Percentiles rank a stretch among this genome's conserved stretches.
These are phyloP conservation scores for Apis mellifera DNA, from an alignment of 1,140 invertebrate genomes.

Conservation along the genomic window DNA sequence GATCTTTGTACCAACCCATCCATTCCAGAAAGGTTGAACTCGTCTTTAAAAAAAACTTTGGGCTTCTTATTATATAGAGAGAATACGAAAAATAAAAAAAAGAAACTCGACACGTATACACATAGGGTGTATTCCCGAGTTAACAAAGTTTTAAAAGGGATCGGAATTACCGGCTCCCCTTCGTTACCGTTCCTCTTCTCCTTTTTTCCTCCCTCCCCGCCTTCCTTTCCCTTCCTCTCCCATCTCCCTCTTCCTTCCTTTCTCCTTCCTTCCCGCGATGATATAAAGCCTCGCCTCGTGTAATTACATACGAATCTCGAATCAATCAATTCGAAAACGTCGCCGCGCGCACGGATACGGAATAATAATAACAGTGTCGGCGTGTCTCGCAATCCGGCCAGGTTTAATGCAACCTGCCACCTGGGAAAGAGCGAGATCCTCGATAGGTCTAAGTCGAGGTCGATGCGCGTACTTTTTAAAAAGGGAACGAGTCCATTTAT, in stretches of 20 bases:
- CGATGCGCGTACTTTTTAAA: slow-evolving; percentile 54
- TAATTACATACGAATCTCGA: slow-evolving; percentile 34
- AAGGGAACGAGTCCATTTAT: slow-evolving; percentile 57
- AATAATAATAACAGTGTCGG: slow-evolving; percentile 41
- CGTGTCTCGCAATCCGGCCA: slow-evolving; percentile 9
- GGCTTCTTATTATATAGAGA: not conserved
- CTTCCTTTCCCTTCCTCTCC: not conserved
- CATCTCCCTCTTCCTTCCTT: slow-evolving; percentile 10
- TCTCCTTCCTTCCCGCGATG: not conserved
- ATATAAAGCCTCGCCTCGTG: not conserved
- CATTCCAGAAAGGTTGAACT: not conserved
- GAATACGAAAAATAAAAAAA: not conserved
- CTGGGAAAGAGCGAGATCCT: slow-evolving; percentile 29
- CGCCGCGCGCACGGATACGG: slow-evolving; percentile 11
- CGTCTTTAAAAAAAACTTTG: not conserved
- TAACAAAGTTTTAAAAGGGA: slow-evolving; percentile 25
- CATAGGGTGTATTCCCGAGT: not conserved
- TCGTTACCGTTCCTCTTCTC: not conserved
- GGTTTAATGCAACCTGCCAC: slow-evolving; percentile 37
- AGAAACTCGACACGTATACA: not conserved
- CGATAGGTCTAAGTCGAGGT: slow-evolving; percentile 53
- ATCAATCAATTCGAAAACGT: slow-evolving; percentile 31
- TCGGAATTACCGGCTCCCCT: slow-evolving; percentile 3
- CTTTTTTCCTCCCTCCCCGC: not conserved
- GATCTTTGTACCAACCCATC: not conserved